Base-by-base conservation (phyloP, 2,113 vertebrate species). In the Tapirus terrestris region DNA sequence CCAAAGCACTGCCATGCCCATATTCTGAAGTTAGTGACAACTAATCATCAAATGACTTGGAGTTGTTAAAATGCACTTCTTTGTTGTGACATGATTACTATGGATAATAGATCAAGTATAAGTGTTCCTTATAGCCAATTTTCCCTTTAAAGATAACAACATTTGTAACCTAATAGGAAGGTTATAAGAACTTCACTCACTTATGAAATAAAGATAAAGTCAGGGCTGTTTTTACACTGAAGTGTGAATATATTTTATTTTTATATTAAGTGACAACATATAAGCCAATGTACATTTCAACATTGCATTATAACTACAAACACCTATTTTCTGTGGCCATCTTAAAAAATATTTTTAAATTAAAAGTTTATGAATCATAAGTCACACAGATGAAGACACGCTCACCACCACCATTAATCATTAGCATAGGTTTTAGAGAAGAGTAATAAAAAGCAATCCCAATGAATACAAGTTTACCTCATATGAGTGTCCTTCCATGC, bases 401-500 rank as follows among this genome's bases (percentile, higher is more conserved):
- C 2, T 27, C 21, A 8, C 65, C 5, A 77, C 6, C 16, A 61
- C 16, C 27, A 39, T n/a, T 13, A 82, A 25, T 9, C 43, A 39
- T 39, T 39, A n/a, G 45, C n/a, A 73, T 4, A 94, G 18, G 18
- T 36, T 63, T 95, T 81, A 58, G 43, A 91, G 84, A 83, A 53
- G 7, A 84, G 33, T 36, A 51, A 36, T n/a, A 56, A 83, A 65
- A 96, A 80, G 17, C 3, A 67, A 36, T 75, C 31, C 21, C 43
- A 53, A 5, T 58, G 33, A 85, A 21, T 73, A 73, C 0, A 51
- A 83, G 65, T 60, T 98, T 99, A 99, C 99, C 99, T 98, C 98
- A 92, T 98, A 98, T 98, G 98, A 97, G 75, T 98, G 97, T 97
- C 96, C 97, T 82, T 98, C 98, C 89, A 99, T 91, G 61, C 99